Evolutionary conservation across 2,113 vertebrate species (phyloP), one percentile per base, ranked within the genome.

Genomic region (Ciconia boyciana): DNA sequence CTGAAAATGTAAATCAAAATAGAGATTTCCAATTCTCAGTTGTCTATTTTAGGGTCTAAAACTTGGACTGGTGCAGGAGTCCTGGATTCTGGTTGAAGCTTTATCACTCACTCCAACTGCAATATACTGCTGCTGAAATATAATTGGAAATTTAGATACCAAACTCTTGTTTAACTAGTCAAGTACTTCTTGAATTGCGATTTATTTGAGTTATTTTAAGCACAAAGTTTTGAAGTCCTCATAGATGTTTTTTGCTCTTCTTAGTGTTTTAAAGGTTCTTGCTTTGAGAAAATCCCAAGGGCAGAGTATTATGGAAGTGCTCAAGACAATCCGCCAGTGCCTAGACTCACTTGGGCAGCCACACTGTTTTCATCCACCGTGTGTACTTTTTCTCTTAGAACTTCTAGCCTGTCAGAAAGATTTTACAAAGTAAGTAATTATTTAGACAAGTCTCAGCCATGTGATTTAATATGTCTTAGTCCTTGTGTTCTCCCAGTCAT

Each of bases 341-440:
- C 97, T 99, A 17, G 97, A 92, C 9, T 98, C 98, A 0, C 98
- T 99, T 28, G 99, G 99, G 20, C 99, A 98, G 83, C 99, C 99
- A 7, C 99, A 99, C 95, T 99, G 99, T 93, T 99, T 99, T 95
- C 98, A 99, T 75, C 98, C 99, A 0, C 98, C 99, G 0, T 99
- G 98, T 95, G 98, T 99, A 16, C 98, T 99, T 87, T 99, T 99
- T 75, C 98, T 99, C 7, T 97, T 99, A 87, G 99, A 99, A 89
- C 98, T 99, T 83, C 98, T 99, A 44, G 98, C 99, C 44, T 99
- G 99, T 91, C 99, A 99, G 98, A 99, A 99, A 91, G 99, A 99
- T 90, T 99, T 99, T 93, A 99, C 99, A 62, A 99, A 99, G 99
- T 99, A 98, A 95, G 97, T 96, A 13, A n/a, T 54, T 39, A 16